Base-by-base conservation (phyloP, 2,113 vertebrate genomes). In the Bambusicola thoracicus region DNA sequence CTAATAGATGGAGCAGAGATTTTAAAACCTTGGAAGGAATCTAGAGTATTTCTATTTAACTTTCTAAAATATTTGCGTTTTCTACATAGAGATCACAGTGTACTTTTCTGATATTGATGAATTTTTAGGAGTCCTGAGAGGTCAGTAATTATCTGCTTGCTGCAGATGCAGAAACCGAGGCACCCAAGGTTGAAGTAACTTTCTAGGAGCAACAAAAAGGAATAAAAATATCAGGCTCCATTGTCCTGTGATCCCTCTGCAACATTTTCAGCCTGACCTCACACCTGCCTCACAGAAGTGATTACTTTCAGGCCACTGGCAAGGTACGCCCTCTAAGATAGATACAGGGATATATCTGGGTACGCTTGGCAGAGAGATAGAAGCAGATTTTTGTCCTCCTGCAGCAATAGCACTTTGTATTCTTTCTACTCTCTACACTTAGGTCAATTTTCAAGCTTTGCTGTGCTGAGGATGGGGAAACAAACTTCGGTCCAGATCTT, bases 21-120 rank as follows among this genome's bases (percentile, higher is more conserved):
- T 89, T 93, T 85, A 80, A 91, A 95, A 49, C 11, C 18, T 46
- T 72, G 59, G 24, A 80, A 76, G 34, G 65, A 85, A 86, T 74
- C 56, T 51, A 34, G 32, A 67, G 24, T 70, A 88, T 92, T 86
- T 92, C 76, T 83, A 62, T 77, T 78, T 55, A 67, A 72, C 70
- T 49, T 93, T 89, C 53, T 74, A 59, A 93, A 78, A 70, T 59
- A 56, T 13, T 20, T 68, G 20, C 58, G n/a, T 80, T 82, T 77
- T 92, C 24, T 59, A 0, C n/a, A 36, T 40, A 44, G 55, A 70
- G 63, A 75, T 22, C 13, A 68, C 44, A 30, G 19, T 27, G 17
- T 77, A 43, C 22, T 85, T 87, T 82, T 58, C 70, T 80, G 55
- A n/a, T 86, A 55, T 46, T 67, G 78, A 85, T 32, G 32, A 75